Evolutionary conservation across 2,888 invertebrate species (phyloP).

Genomic region (Magallana nippona): DNA sequence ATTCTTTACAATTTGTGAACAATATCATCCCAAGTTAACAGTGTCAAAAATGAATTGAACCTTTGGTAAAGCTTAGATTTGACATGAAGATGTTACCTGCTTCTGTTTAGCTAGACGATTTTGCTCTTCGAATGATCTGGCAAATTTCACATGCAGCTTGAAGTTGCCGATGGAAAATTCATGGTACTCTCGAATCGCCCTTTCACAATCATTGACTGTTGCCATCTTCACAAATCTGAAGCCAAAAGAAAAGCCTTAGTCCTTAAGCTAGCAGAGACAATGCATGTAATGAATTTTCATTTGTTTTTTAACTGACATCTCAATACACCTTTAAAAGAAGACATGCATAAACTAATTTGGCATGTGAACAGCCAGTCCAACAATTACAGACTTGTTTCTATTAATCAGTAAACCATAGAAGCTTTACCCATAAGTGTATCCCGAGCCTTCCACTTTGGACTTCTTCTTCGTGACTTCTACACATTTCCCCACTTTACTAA

Average conservation of each 20-base stretch:
- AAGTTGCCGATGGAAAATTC: conserved; percentile 58
- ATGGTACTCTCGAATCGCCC: conserved; percentile 61
- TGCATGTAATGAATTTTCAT: too few species aligned
- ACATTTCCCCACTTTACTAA: conserved; percentile 61
- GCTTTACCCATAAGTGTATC: conserved; percentile 57
- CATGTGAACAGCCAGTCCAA: too few species aligned
- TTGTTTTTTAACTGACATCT: too few species aligned
- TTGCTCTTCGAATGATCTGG: conserved; percentile 59
- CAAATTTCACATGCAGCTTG: conserved; percentile 57
- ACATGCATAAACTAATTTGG: too few species aligned
- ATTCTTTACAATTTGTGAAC: too few species aligned
- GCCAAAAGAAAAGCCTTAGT: not conserved
- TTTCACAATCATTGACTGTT: conserved; percentile 59
- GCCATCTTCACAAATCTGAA: conserved; percentile 67
- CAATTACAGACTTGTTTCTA: too few species aligned
- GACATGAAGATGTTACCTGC: conserved; percentile 51
- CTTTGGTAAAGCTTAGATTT: too few species aligned
- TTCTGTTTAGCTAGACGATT: conserved; percentile 47
- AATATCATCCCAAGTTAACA: too few species aligned
- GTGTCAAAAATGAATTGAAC: too few species aligned
- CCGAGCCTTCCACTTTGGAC: conserved; percentile 9
- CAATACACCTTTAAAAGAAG: too few species aligned
- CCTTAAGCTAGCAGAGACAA: too few species aligned
- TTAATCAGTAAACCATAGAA: not conserved
- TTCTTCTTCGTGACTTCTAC: conserved; percentile 38